Percentiles rank a stretch among this genome's conserved stretches.
These are phyloP conservation scores for Poecile atricapillus DNA, from an alignment of 2,113 vertebrate species.

Conservation along the genomic window DNA sequence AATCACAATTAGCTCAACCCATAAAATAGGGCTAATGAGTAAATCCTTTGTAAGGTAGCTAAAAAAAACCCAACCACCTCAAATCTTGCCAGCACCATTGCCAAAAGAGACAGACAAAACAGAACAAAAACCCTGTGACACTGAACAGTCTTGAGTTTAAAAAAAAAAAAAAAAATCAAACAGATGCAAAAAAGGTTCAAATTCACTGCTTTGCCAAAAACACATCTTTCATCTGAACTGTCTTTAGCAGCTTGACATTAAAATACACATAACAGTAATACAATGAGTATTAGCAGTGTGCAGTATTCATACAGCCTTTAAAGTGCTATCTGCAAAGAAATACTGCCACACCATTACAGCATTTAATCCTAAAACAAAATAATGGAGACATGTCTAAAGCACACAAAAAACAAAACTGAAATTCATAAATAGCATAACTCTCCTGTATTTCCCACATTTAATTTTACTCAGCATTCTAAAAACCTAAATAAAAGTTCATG, in stretches of 20 bases:
- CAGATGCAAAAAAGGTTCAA: not conserved
- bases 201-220: slow-evolving; percentile 20
- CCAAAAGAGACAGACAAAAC: slow-evolving; percentile 23
- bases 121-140: slow-evolving; percentile 29
- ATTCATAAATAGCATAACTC: not conserved
- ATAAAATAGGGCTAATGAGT: slow-evolving; percentile 65
- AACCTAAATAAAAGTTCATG: not conserved
- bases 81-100: slow-evolving; percentile 10
- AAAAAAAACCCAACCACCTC: slow-evolving; percentile 34
- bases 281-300: not conserved
- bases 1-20: slow-evolving; percentile 66
- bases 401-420: not conserved
- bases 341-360: not conserved
- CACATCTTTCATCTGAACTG: not conserved
- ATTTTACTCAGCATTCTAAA: not conserved
- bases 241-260: not conserved
- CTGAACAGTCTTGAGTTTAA: not conserved
- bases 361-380: not conserved
- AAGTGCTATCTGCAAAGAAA: not conserved
- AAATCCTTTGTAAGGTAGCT: slow-evolving; percentile 58
- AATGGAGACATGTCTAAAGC: not conserved
- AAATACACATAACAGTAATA: not conserved
- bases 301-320: not conserved
- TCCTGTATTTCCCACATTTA: not conserved
- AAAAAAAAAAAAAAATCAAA: not conserved